Evolutionary conservation across 2,797 vertebrate species (phyloP).

Genomic region (Premnoplex brunnescens): DNA sequence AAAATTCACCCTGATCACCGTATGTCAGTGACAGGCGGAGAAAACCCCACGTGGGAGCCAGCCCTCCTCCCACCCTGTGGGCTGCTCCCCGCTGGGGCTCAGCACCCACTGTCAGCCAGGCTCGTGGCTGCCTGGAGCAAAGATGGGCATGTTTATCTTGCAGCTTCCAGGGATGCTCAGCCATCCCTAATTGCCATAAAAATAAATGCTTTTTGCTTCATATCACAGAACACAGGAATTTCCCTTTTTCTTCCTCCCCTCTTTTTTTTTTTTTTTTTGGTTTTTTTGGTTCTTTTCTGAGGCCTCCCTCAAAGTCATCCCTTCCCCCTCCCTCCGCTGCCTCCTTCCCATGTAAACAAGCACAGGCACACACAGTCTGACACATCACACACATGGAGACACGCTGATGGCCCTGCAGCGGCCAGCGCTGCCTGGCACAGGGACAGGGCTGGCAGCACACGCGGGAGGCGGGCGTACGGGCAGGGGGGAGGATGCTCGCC

Average conservation of each 20-base stretch:
- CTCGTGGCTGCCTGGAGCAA: neutral
- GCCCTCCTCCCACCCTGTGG: neutral
- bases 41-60: neutral
- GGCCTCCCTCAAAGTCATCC: slow-evolving; percentile 20
- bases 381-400: slow-evolving; percentile 53
- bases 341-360: slow-evolving; percentile 52
- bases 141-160: slow-evolving; percentile 10
- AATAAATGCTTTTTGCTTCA: slow-evolving; percentile 48
- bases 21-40: neutral
- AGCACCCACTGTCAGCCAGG: neutral
- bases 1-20: neutral
- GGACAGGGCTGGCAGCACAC: slow-evolving; percentile 1
- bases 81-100: neutral
- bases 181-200: slow-evolving; percentile 56
- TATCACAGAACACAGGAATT: slow-evolving; percentile 39
- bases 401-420: slow-evolving; percentile 5
- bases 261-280: neutral
- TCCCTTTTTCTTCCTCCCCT: neutral
- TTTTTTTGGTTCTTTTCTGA: neutral
- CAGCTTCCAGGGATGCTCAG: slow-evolving; percentile 44
- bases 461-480: neutral
- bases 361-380: slow-evolving; percentile 31
- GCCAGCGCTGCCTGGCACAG: slow-evolving; percentile 15
- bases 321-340: neutral
- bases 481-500: neutral